These are phyloP conservation scores for Smithornis capensis DNA, from an alignment of 2,113 vertebrate genomes.

Conservation along the genomic window DNA sequence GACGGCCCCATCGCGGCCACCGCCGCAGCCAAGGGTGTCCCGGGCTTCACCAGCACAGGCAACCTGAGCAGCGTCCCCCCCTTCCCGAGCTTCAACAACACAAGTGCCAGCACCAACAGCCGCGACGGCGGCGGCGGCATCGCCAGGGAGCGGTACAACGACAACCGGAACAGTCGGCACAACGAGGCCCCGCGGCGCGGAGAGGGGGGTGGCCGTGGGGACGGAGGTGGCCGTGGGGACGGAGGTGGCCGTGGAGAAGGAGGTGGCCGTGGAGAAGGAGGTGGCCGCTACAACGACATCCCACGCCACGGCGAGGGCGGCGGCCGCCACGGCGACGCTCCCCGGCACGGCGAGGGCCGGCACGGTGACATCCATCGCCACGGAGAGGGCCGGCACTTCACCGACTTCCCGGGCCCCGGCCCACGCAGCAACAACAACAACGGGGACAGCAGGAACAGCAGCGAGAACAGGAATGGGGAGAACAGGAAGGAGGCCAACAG, in stretches of 20 bases:
- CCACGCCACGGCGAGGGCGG: conserved; percentile 57
- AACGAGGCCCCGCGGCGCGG: conserved; percentile 69
- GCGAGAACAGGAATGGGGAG: conserved; percentile 66
- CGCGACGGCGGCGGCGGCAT: background rate
- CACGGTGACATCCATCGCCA: conserved; percentile 43
- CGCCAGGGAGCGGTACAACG: conserved; percentile 67
- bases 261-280: background rate
- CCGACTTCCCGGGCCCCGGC: background rate
- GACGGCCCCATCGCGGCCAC: background rate
- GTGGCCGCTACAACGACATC: conserved; percentile 49
- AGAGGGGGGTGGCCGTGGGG: conserved; percentile 41
- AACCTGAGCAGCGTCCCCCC: conserved; percentile 76
- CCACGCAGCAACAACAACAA: conserved; percentile 48
- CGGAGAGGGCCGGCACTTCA: conserved; percentile 64
- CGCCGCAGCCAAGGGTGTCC: conserved; percentile 49
- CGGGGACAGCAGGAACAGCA: conserved; percentile 55
- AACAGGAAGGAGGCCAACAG: conserved; percentile 62
- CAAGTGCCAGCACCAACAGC: conserved; percentile 62
- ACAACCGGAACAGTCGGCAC: conserved; percentile 66
- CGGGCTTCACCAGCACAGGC: conserved; percentile 70
- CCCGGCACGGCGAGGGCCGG: conserved; percentile 31
- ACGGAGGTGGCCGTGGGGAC: background rate
- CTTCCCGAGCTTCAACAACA: conserved; percentile 70
- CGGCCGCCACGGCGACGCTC: conserved; percentile 14
- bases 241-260: background rate